phyloP scores from a whole-genome alignment of 2,113 vertebrate genomes.

The Toxostoma redivivum region DNA sequence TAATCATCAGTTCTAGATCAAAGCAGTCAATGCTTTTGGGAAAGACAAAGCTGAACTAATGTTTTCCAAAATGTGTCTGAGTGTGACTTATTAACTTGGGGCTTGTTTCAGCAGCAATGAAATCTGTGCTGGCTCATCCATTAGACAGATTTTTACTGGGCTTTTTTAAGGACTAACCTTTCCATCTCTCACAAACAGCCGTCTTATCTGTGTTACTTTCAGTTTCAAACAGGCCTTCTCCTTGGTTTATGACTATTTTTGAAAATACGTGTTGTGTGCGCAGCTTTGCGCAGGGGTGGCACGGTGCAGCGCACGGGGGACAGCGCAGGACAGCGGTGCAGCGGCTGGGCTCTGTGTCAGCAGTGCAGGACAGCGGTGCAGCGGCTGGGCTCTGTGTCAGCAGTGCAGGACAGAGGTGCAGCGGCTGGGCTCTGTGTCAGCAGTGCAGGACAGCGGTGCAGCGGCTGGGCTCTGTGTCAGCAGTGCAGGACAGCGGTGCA shows the following conservation, averaged over 20 bases:
- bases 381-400: too few relatives aligned
- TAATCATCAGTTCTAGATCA: not conserved
- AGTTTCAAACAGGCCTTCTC: not conserved
- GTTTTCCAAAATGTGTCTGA: not conserved
- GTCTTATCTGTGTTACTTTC: not conserved
- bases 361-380: too few relatives aligned
- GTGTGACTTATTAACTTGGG: not conserved
- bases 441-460: not conserved
- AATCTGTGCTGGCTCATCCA: not conserved
- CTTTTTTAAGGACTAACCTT: not conserved
- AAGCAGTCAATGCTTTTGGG: not conserved
- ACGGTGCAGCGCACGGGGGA: too few relatives aligned
- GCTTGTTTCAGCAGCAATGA: not conserved
- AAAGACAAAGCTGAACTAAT: not conserved
- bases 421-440: too few relatives aligned
- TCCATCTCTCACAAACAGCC: not conserved
- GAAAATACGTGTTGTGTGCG: not conserved
- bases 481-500: not conserved
- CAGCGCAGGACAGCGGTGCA: rapidly evolving
- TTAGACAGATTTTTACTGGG: not conserved
- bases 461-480: too few relatives aligned
- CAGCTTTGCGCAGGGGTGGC: not conserved
- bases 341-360: rapidly evolving
- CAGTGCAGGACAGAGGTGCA: too few relatives aligned
- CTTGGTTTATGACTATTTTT: not conserved